These are phyloP conservation scores for Nyctereutes procyonoides DNA, from an alignment of 2,113 vertebrate species.

Conservation along the genomic window DNA sequence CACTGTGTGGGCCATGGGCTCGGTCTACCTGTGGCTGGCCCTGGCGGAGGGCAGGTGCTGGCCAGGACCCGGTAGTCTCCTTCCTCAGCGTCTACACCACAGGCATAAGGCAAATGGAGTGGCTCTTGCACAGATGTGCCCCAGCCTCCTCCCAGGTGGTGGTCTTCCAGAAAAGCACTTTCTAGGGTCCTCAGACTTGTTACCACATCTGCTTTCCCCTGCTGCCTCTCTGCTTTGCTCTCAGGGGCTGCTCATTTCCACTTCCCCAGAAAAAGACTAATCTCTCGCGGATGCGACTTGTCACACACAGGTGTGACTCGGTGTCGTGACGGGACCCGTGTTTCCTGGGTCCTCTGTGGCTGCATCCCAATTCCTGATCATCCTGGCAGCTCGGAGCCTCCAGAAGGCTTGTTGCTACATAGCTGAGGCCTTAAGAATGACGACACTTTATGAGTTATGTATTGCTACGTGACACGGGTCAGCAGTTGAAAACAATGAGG, in stretches of 20 bases:
- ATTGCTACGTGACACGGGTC: rapidly evolving
- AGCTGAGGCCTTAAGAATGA: not conserved
- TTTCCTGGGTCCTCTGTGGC: not conserved
- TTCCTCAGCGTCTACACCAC: rapidly evolving
- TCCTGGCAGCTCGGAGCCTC: not conserved
- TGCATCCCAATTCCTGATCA: not conserved
- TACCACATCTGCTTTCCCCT: not conserved
- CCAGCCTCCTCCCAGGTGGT: rapidly evolving
- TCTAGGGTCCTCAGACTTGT: not conserved
- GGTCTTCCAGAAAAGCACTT: not conserved
- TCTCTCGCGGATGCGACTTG: rapidly evolving
- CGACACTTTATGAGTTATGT: rapidly evolving
- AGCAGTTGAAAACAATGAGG: not conserved
- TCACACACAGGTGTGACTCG: rapidly evolving
- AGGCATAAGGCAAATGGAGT: not conserved
- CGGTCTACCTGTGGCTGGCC: not conserved
- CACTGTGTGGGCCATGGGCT: rapidly evolving
- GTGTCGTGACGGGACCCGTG: rapidly evolving
- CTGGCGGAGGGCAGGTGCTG: not conserved
- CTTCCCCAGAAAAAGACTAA: not conserved
- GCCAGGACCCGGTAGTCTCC: rapidly evolving
- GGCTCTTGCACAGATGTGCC: not conserved
- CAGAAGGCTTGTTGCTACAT: not conserved
- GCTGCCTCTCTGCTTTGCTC: not conserved
- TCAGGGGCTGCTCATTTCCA: not conserved